Conservation (phyloP, 1,140 invertebrate genomes). For the Atta cephalotes region DNA sequence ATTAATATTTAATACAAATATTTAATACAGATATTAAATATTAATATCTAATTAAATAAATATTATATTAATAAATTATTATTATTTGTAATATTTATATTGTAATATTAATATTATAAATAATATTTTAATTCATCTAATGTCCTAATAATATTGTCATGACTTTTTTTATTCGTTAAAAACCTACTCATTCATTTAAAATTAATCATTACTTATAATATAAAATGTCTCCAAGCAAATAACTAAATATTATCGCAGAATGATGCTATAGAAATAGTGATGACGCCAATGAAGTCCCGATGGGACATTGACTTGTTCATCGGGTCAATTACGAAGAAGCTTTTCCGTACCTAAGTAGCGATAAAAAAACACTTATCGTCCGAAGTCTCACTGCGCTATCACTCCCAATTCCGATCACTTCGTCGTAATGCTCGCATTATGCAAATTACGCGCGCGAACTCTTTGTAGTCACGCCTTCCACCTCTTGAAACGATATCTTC, state of each 20-base stretch:
- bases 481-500: conserved; percentile 48
- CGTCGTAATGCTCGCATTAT: conserved; percentile 53
- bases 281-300: conserved; percentile 38
- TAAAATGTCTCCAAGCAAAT: not conserved
- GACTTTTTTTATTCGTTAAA: not conserved
- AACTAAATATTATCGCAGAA: conserved; percentile 36
- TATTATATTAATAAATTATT: too few relatives aligned
- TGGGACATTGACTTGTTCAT: conserved; percentile 21
- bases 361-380: conserved; percentile 43
- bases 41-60: too few relatives aligned
- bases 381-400: conserved; percentile 38
- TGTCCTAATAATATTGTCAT: not conserved
- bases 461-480: conserved; percentile 40
- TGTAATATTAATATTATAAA: too few relatives aligned
- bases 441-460: conserved; percentile 36
- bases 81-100: too few relatives aligned
- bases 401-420: conserved; percentile 39
- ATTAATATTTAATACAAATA: too few relatives aligned
- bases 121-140: too few relatives aligned
- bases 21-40: too few relatives aligned
- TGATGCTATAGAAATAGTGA: conserved; percentile 25
- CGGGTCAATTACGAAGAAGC: conserved; percentile 12
- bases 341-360: conserved; percentile 24
- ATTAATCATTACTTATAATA: not conserved
- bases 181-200: not conserved